Percentiles rank a stretch among this genome's conserved stretches.
phyloP scores from a whole-genome alignment of 2,888 invertebrate genomes.

The Camptogramma bilineatum region DNA sequence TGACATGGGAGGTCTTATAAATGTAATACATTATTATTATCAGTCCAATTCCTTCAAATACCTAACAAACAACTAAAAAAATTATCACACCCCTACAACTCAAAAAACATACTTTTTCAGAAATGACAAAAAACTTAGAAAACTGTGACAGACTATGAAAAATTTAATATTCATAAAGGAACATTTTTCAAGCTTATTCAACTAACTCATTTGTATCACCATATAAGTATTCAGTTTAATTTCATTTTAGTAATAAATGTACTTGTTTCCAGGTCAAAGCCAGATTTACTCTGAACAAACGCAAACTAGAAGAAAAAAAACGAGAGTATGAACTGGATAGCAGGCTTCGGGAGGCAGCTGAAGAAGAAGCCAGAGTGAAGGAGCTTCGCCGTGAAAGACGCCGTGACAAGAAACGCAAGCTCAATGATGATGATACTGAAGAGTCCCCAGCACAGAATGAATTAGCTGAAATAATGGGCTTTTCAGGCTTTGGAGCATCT shows the following conservation, averaged over 20 bases:
- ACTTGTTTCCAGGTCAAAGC: constrained; percentile 88
- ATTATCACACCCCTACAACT: no score
- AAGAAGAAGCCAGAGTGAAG: constrained; percentile 97
- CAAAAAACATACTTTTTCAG: no score
- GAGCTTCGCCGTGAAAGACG: constrained; percentile 94
- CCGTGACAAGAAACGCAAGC: constrained; percentile 94
- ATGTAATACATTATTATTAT: no score
- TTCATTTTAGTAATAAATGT: neutral
- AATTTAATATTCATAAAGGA: no score
- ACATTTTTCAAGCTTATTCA: no score
- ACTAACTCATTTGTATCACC: no score
- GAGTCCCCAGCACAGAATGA: constrained; percentile 87
- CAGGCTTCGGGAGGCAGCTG: constrained; percentile 95
- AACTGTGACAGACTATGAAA: no score
- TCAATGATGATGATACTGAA: constrained; percentile 86
- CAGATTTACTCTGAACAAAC: constrained; percentile 96
- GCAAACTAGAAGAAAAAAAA: constrained; percentile 97
- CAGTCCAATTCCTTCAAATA: no score
- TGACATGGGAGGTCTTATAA: no score
- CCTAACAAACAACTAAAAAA: no score
- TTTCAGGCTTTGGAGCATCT: constrained; percentile 95
- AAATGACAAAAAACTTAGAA: no score
- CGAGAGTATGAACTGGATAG: constrained; percentile 98
- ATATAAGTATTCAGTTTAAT: no score
- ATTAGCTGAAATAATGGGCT: constrained; percentile 97